Evolutionary conservation across 2,888 invertebrate genomes (phyloP), one percentile per base, ranked within the genome.

Genomic region (Germaria angustata): DNA sequence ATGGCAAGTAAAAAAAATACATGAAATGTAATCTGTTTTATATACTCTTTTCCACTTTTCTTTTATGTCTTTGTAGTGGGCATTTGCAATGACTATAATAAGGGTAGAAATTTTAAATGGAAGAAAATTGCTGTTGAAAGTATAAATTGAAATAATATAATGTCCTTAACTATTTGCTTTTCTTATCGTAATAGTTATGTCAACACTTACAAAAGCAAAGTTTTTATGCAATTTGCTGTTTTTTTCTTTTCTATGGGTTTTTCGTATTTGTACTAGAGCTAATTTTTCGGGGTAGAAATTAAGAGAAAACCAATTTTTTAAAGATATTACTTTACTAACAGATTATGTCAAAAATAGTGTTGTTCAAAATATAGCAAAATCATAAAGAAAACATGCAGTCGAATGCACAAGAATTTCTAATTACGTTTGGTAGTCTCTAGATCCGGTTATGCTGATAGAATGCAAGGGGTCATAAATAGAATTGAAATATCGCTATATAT

Each of bases 181-280:
- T 15, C 28, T 79, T 82, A 82, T 75, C 69, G 51, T 79, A 75
- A 75, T 71, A 65, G 79, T 44, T 51, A 59, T 65, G 75, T 79
- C 75, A 71, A 59, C 65, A 68, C 69, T 51, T 55, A 28, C 41
- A 55, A 73, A 61, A 39, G 32, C 20, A 20, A 51, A 66, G 71
- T 63, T 75, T 59, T 55, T 57, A 59, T 79, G 68, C 63, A 63
- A 75, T 69, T 80, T 69, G 44, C 15, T 20, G 49, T 13, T 39
- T 46, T n/a, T 55, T 63, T 32, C 34, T 71, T 65, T 49, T 51
- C 9, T 22, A 8, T 53, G 44, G 34, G 7, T 24, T 15, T 15
- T 34, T 51, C 5, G 8, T 44, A 20, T 32, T 34, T 63, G 34
- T 22, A 17, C 11, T 17, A 13, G 20, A n/a, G 28, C 39, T 59